These are phyloP conservation scores for Acomys russatus DNA, from an alignment of 2,797 vertebrate genomes.

Conservation along the genomic window DNA sequence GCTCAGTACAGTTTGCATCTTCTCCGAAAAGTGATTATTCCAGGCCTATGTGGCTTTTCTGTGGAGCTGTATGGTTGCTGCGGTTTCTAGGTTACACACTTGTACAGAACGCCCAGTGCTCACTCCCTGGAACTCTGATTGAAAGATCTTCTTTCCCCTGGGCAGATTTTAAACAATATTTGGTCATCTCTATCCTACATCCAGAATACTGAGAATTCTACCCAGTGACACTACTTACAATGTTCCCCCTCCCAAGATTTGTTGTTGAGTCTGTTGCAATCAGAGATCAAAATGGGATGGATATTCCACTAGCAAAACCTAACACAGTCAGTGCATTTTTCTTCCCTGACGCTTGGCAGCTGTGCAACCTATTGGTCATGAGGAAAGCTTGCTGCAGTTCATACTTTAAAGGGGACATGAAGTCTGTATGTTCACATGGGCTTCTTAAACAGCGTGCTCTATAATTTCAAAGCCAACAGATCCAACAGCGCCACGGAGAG, in stretches of 20 bases:
- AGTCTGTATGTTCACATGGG: neutral
- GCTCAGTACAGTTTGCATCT: slow-evolving; percentile 44
- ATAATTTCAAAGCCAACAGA: neutral
- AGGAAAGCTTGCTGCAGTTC: neutral
- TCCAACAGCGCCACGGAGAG: slow-evolving; percentile 33
- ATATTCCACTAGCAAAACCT: slow-evolving; percentile 59
- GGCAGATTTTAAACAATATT: slow-evolving; percentile 53
- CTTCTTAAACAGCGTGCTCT: neutral
- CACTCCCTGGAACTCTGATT: neutral
- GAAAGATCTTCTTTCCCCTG: slow-evolving; percentile 35
- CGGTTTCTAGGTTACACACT: slow-evolving; percentile 49
- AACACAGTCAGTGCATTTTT: neutral
- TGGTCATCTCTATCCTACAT: neutral
- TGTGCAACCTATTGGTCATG: neutral
- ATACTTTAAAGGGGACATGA: neutral
- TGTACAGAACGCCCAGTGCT: slow-evolving; percentile 30
- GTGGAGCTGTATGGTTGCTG: slow-evolving; percentile 2
- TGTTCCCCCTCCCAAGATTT: neutral
- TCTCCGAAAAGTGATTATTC: slow-evolving; percentile 46
- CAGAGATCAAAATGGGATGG: slow-evolving; percentile 26
- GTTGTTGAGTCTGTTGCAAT: neutral
- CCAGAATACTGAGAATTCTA: slow-evolving; percentile 23
- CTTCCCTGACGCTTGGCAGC: neutral
- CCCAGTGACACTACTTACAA: neutral
- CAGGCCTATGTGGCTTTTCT: neutral